Percentiles rank a stretch among this genome's conserved stretches.
Conservation (phyloP, 2,888 invertebrate genomes). For the Dascillus cervinus region DNA sequence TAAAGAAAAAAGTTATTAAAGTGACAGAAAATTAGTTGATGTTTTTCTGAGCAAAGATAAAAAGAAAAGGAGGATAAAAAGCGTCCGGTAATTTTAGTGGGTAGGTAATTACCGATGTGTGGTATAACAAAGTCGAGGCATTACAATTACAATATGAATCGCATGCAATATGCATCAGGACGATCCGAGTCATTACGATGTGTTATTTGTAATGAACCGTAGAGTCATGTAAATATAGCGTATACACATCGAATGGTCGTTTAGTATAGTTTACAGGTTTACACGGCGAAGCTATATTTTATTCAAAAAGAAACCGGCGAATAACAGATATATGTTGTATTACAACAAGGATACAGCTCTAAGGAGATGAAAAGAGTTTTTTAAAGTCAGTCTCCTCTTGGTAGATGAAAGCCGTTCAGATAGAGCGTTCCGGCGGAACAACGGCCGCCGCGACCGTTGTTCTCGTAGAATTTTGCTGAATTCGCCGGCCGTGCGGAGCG, state of each 20-base stretch:
- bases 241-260: slow-evolving; percentile 12
- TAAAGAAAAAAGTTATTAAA: too few relatives aligned
- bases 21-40: too few relatives aligned
- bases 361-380: slow-evolving; percentile 38
- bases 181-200: slow-evolving; percentile 12
- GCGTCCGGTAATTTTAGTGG: too few relatives aligned
- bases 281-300: slow-evolving; percentile 17
- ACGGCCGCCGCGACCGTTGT: slow-evolving; percentile 36
- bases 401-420: slow-evolving; percentile 23
- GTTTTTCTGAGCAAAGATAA: too few relatives aligned
- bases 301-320: slow-evolving; percentile 34
- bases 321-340: slow-evolving; percentile 41
- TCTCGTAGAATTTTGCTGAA: slow-evolving; percentile 29
- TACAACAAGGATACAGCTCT: slow-evolving; percentile 34
- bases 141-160: too few relatives aligned
- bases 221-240: slow-evolving; percentile 12
- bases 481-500: slow-evolving; percentile 15
- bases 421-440: slow-evolving; percentile 37
- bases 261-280: slow-evolving; percentile 16
- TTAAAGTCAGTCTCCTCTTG: slow-evolving; percentile 33
- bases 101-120: too few relatives aligned
- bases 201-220: slow-evolving; percentile 11
- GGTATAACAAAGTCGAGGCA: too few relatives aligned
- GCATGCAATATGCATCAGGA: too few relatives aligned
- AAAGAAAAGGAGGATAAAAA: too few relatives aligned